Conservation (phyloP, 2,888 invertebrate species). For the Platynereis dumerilii region DNA sequence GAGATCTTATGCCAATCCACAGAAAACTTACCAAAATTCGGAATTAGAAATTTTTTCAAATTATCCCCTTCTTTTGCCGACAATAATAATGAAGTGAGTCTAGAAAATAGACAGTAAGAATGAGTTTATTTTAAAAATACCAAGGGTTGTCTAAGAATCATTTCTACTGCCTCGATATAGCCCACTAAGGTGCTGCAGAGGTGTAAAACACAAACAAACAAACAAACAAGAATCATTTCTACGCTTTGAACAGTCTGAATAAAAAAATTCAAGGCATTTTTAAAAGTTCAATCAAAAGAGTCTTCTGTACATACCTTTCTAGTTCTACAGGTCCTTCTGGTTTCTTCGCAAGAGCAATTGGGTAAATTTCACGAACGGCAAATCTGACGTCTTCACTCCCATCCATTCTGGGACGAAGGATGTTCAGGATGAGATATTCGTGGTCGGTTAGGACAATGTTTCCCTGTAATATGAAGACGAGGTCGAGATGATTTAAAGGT, state of each 20-base stretch:
- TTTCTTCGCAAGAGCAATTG: slow-evolving; percentile 52
- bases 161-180: too few species aligned
- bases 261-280: too few species aligned
- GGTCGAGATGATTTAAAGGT: too few species aligned
- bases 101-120: too few species aligned
- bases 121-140: too few species aligned
- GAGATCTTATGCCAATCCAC: too few species aligned
- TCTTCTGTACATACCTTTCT: slow-evolving; percentile 53
- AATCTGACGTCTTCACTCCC: slow-evolving; percentile 84
- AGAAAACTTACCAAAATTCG: slow-evolving; percentile 76
- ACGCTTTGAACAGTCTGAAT: too few species aligned
- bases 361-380: slow-evolving; percentile 90
- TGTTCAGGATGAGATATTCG: slow-evolving; percentile 87
- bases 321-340: slow-evolving; percentile 46
- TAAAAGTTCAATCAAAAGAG: too few species aligned
- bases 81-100: slow-evolving; percentile 29
- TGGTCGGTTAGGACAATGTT: slow-evolving; percentile 94
- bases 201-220: too few species aligned
- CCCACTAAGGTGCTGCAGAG: too few species aligned
- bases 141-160: too few species aligned
- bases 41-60: slow-evolving; percentile 82
- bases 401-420: slow-evolving; percentile 87
- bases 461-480: slow-evolving; percentile 68
- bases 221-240: too few species aligned
- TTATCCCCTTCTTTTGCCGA: slow-evolving; percentile 73